Base-by-base conservation (phyloP, 35 echinoderm and acorn worm genomes). In the Ptychodera flava region DNA sequence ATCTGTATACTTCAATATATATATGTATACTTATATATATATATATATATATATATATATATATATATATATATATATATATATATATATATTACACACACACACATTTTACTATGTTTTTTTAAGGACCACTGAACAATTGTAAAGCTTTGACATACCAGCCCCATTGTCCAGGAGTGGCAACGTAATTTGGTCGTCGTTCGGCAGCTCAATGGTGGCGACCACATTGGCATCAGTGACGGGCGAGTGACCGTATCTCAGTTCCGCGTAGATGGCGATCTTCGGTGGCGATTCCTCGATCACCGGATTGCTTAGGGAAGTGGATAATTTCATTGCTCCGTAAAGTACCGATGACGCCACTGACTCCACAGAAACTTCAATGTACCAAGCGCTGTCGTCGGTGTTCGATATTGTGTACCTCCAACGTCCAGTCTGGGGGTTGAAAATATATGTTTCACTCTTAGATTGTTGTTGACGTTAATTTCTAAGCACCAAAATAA, bases 161-260 rank as follows among this genome's bases (percentile, higher is more conserved):
- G 87, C 87, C 28, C 87, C 87, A 32, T 89, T 89, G 45, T 89
- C 87, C 16, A 52, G 82, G 28, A 89, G 35, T 45, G 1, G 16
- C 22, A 89, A 31, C 10, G 31, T 36, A 0, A 36, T 33, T 30
- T 22, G 10, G 0, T 33, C 31, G 31, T 28, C 29, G 53, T 89
- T 80, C 16, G 87, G 87, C 77, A 79, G 36, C 34, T 89, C 87
- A 52, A 89, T 89, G 10, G 45, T 83, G 34, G 87, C 80, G 14
- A 77, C 76, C 12, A 89, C 87, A 53, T 82, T 89, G 30, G 87
- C 87, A 37, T 78, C 82, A 36, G 83, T 82, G 1, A 89, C 79
- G 27, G 87, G 87, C 16, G 37, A 32, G 15, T 82, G 52, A 33
- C 35, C 80, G 31, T 82, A 38, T 0, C 37, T 30, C 28, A 89